Conservation (phyloP, 2,113 vertebrate genomes). For the Pavo muticus region DNA sequence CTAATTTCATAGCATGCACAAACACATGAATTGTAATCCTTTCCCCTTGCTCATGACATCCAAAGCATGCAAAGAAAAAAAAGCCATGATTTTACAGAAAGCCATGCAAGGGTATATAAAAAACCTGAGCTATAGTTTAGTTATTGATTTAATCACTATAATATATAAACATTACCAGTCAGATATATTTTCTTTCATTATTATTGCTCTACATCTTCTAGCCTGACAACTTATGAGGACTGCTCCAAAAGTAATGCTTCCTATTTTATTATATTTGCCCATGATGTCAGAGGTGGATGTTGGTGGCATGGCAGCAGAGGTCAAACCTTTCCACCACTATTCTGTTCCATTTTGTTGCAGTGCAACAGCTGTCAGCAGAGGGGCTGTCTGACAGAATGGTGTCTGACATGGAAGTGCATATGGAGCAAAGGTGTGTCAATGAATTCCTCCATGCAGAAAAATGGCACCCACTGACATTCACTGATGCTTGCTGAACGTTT, state of each 20-base stretch:
- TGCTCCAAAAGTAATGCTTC: neutral
- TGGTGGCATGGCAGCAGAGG: no score
- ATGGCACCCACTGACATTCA: no score
- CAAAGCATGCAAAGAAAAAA: slow-evolving; percentile 14
- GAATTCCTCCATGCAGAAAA: no score
- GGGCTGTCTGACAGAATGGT: no score
- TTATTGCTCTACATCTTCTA: neutral
- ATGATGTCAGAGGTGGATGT: no score
- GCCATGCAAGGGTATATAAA: slow-evolving; percentile 31
- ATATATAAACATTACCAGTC: neutral
- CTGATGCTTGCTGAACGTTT: no score
- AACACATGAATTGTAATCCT: neutral
- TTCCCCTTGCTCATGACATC: neutral
- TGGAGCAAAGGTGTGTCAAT: no score
- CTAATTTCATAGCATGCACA: slow-evolving; percentile 13
- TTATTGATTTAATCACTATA: neutral
- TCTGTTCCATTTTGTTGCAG: no score
- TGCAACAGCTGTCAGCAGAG: no score
- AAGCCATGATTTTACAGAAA: neutral
- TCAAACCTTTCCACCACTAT: no score
- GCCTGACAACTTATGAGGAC: neutral
- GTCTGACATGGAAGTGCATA: no score
- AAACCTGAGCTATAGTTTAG: neutral
- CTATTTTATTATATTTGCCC: no score
- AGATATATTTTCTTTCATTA: neutral